Conservation (phyloP, 2,113 vertebrate species). For the Cygnus atratus region DNA sequence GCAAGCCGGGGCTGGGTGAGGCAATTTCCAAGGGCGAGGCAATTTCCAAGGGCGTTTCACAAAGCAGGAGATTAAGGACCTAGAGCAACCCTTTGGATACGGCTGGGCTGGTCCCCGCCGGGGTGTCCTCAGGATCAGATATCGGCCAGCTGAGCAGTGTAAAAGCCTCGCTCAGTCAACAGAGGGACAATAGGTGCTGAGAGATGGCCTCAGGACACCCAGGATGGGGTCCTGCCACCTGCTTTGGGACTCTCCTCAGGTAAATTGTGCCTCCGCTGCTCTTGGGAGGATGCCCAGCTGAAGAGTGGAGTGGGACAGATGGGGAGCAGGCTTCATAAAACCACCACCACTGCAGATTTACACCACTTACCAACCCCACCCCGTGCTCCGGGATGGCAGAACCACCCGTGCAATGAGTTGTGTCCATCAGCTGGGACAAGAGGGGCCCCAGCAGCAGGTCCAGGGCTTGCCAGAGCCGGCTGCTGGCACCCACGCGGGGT, state of each 20-base stretch:
- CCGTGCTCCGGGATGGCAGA: background rate
- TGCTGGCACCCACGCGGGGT: background rate
- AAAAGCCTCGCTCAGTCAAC: background rate
- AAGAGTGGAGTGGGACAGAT: background rate
- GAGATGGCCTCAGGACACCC: background rate
- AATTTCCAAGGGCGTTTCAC: background rate
- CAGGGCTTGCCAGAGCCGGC: background rate
- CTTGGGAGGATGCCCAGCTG: accelerated
- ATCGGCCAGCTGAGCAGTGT: accelerated
- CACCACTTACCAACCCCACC: background rate
- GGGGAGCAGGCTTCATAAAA: background rate
- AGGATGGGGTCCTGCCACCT: too few species aligned
- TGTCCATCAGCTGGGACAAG: background rate
- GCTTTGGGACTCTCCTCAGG: background rate
- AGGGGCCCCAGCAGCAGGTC: too few species aligned
- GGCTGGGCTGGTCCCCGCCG: background rate
- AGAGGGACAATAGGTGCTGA: background rate
- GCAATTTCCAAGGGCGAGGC: background rate
- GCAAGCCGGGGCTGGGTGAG: background rate
- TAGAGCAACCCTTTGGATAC: background rate
- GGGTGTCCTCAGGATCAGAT: background rate
- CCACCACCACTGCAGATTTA: too few species aligned
- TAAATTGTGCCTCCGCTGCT: background rate
- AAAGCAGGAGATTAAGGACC: background rate
- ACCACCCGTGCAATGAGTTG: background rate